A percentile compares a stretch with the other conserved stretches of the same genome.
Evolutionary conservation across 1,140 invertebrate species (phyloP).

Genomic region (Idris sp.): DNA sequence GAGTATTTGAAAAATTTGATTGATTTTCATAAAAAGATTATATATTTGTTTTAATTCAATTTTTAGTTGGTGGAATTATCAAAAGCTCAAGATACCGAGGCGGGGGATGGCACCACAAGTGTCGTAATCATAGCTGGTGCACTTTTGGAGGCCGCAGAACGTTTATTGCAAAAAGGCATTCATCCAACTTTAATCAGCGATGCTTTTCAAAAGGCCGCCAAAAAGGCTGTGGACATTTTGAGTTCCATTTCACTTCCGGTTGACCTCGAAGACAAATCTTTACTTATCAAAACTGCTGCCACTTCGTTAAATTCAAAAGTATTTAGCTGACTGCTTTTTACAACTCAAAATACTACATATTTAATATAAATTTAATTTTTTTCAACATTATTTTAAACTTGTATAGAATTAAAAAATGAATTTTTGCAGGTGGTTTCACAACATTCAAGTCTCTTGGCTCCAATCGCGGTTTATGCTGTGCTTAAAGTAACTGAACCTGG

Average conservation of each 20-base stretch:
- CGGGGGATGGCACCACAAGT: conserved; percentile 99
- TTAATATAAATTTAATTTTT: not conserved
- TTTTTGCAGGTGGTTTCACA: conserved; percentile 93
- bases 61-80: conserved; percentile 96
- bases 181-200: conserved; percentile 97
- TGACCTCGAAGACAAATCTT: conserved; percentile 91
- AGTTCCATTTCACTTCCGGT: conserved; percentile 91
- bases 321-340: not conserved
- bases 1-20: too few relatives aligned
- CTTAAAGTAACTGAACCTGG: conserved; percentile 86
- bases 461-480: conserved; percentile 98
- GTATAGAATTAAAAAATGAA: too few relatives aligned
- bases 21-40: conserved; percentile 1
- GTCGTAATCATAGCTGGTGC: conserved; percentile 98
- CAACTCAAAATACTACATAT: not conserved
- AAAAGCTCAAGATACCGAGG: conserved; percentile 98
- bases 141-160: conserved; percentile 95
- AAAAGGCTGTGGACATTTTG: conserved; percentile 91
- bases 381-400: too few relatives aligned
- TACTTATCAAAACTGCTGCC: conserved; percentile 94
- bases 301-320: conserved; percentile 99
- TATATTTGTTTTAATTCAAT: too few relatives aligned
- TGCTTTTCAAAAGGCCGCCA: conserved; percentile 94
- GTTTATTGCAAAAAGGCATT: conserved; percentile 94
- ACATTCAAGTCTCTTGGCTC: conserved; percentile 95